Evolutionary conservation across 1,140 invertebrate species (phyloP).

Genomic region (Drosophila bipectinata): DNA sequence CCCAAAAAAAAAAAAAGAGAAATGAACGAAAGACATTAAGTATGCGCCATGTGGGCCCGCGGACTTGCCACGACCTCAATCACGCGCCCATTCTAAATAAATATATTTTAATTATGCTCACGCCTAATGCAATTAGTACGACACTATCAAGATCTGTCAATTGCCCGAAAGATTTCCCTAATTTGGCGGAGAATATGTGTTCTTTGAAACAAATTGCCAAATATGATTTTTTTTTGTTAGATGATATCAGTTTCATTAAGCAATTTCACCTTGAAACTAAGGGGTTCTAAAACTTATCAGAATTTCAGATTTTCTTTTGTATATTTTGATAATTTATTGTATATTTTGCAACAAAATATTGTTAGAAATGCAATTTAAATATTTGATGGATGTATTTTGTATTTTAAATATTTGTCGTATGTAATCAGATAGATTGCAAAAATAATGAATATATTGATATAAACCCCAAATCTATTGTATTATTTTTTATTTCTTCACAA

Average conservation of each 20-base stretch:
- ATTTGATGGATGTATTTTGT: no score
- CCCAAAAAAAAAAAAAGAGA: constrained; percentile 31
- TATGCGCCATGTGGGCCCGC: constrained; percentile 58
- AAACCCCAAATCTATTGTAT: no score
- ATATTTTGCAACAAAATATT: no score
- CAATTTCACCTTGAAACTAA: background rate
- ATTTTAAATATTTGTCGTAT: no score
- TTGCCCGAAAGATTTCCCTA: constrained; percentile 9
- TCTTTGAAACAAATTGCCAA: background rate
- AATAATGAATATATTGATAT: no score
- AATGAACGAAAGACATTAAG: constrained; percentile 55
- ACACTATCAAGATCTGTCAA: constrained; percentile 45
- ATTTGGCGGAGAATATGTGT: background rate
- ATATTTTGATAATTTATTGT: no score
- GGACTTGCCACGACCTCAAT: constrained; percentile 50
- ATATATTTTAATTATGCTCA: constrained; percentile 58
- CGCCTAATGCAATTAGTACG: constrained; percentile 52
- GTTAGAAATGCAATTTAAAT: no score
- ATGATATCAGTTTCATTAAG: background rate
- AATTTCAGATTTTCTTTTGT: no score
- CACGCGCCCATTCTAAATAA: constrained; percentile 62
- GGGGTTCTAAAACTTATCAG: background rate
- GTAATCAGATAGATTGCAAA: no score
- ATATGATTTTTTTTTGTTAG: background rate
- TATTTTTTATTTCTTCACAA: no score